phyloP scores from a whole-genome alignment of 2,888 invertebrate species.

The Drosophila quinaria region DNA sequence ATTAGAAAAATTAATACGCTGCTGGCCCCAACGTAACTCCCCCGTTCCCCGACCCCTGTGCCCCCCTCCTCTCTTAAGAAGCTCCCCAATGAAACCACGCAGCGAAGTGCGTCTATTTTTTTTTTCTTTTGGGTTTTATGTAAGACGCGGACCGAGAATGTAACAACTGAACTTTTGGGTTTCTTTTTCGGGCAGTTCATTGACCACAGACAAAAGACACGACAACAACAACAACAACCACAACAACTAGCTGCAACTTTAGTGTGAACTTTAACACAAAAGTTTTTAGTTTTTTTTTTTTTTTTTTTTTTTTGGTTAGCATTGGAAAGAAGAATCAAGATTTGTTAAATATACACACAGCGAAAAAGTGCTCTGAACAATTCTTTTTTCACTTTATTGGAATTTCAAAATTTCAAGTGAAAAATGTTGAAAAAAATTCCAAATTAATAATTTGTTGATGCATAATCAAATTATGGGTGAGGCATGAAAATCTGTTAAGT shows the following conservation, averaged over 20 bases:
- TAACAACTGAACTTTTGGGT: slow-evolving; percentile 76
- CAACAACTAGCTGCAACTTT: slow-evolving; percentile 38
- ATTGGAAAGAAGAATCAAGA: slow-evolving; percentile 48
- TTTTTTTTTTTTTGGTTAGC: slow-evolving; percentile 44
- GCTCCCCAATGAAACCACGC: slow-evolving; percentile 39
- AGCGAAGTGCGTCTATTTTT: slow-evolving; percentile 64
- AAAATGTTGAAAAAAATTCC: too few species aligned
- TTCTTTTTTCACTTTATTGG: too few species aligned
- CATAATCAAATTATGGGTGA: too few species aligned
- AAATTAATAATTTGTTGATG: too few species aligned
- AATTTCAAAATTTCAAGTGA: too few species aligned
- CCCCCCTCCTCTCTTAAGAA: not conserved
- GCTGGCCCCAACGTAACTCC: slow-evolving; percentile 49
- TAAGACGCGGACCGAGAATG: slow-evolving; percentile 70
- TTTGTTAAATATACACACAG: not conserved
- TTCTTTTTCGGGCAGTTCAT: slow-evolving; percentile 75
- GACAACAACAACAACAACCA: slow-evolving; percentile 29
- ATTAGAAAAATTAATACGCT: slow-evolving; percentile 80
- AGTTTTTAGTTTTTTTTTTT: slow-evolving; percentile 38
- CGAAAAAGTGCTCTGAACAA: not conserved
- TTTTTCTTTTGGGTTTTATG: slow-evolving; percentile 56
- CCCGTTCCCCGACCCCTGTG: not conserved
- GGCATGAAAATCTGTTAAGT: too few species aligned
- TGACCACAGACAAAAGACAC: slow-evolving; percentile 72
- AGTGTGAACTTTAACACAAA: slow-evolving; percentile 71